phyloP scores from a whole-genome alignment of 2,113 vertebrate species.

The Chiloscyllium plagiosum region DNA sequence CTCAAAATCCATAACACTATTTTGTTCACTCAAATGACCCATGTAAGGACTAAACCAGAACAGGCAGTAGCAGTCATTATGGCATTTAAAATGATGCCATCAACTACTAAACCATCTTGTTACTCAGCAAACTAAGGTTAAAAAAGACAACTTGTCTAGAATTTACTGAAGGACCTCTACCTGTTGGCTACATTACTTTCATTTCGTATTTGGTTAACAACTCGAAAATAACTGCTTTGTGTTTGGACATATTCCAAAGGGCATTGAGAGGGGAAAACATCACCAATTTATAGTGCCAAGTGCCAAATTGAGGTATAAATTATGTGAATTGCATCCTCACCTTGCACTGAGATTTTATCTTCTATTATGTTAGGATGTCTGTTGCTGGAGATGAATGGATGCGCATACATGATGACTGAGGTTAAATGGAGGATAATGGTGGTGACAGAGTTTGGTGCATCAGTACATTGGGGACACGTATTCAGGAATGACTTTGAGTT shows the following conservation, averaged over 20 bases:
- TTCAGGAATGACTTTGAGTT: neutral
- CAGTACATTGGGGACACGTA: neutral
- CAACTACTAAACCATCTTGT: neutral
- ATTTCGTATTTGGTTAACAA: no score
- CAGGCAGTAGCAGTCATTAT: neutral
- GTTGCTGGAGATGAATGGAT: neutral
- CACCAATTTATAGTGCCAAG: neutral
- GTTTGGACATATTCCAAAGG: neutral
- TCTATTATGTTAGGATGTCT: neutral
- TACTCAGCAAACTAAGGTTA: neutral
- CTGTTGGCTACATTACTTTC: neutral
- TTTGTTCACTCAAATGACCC: neutral
- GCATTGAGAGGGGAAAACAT: neutral
- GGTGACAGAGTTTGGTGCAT: neutral
- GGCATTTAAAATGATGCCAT: neutral
- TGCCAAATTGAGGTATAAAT: neutral
- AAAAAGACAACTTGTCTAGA: neutral
- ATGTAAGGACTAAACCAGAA: neutral
- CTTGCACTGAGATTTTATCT: neutral
- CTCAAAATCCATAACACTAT: neutral
- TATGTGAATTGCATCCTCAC: neutral
- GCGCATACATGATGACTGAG: neutral
- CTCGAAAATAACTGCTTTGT: neutral
- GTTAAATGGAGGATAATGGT: conserved; percentile 7
- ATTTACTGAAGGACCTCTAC: neutral